Percentiles rank a stretch among this genome's conserved stretches.
Evolutionary conservation across 1,140 invertebrate genomes (phyloP).

Genomic region (Epicauta chinensis): DNA sequence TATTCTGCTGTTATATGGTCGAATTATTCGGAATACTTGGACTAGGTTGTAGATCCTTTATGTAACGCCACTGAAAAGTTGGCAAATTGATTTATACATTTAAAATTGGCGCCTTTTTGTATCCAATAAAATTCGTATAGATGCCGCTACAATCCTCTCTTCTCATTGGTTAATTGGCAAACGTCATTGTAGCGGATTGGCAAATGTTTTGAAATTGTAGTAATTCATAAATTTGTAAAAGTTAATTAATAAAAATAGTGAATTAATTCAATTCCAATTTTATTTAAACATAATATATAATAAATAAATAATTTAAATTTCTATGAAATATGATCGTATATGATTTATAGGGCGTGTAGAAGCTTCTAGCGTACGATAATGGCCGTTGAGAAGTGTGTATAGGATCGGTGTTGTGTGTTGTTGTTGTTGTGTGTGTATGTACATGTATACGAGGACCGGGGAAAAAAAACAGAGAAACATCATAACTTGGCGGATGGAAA

Average conservation of each 20-base stretch:
- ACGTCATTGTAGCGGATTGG: conserved; percentile 29
- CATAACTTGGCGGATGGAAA: conserved; percentile 7
- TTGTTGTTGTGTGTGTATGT: conserved; percentile 9
- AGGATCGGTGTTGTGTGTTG: conserved; percentile 13
- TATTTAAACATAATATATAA: neutral
- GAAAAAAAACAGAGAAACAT: too few species aligned
- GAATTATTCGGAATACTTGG: too few species aligned
- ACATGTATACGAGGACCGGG: conserved; percentile 2
- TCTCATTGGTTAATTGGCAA: conserved; percentile 29
- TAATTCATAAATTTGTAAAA: conserved; percentile 17
- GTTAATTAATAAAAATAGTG: conserved; percentile 3
- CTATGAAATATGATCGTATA: conserved; percentile 6
- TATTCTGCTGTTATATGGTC: too few species aligned
- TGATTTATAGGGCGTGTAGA: conserved; percentile 31
- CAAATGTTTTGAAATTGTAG: conserved; percentile 32
- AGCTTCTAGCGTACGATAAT: conserved; percentile 22
- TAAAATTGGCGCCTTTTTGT: conserved; percentile 1
- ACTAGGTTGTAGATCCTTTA: too few species aligned
- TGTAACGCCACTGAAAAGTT: too few species aligned
- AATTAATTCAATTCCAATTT: too few species aligned
- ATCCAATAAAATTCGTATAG: neutral
- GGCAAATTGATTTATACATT: neutral
- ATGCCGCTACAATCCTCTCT: conserved; percentile 1
- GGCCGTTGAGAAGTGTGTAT: conserved; percentile 18
- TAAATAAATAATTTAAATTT: neutral